phyloP scores from a whole-genome alignment of 2,888 invertebrate genomes.

The Elmis aenea region DNA sequence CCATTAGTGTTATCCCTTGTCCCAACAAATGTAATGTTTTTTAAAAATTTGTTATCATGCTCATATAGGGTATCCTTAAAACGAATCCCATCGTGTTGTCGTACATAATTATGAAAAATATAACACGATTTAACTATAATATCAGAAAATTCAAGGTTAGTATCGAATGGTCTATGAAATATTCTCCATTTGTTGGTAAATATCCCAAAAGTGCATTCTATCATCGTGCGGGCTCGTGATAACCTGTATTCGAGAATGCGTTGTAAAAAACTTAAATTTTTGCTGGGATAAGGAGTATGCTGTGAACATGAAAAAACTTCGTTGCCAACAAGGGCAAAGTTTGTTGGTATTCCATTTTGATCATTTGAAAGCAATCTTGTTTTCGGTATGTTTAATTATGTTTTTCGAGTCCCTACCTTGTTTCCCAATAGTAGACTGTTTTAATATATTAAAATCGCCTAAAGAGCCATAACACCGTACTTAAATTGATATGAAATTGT shows the following conservation, averaged over 20 bases:
- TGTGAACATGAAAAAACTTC: not conserved
- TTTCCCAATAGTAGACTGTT: slow-evolving; percentile 1
- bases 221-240: not conserved
- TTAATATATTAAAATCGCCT: slow-evolving; percentile 3
- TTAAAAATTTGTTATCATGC: not conserved
- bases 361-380: not conserved
- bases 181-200: slow-evolving; percentile 11
- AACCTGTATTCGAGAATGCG: slow-evolving; percentile 2
- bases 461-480: slow-evolving; percentile 1
- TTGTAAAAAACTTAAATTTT: not conserved
- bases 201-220: slow-evolving; percentile 8
- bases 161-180: slow-evolving; percentile 5
- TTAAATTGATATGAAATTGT: slow-evolving; percentile 2
- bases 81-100: slow-evolving; percentile 4
- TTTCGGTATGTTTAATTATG: slow-evolving; percentile 1
- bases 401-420: not conserved
- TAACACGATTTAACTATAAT: slow-evolving; percentile 5
- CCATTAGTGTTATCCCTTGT: slow-evolving; percentile 13
- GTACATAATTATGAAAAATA: slow-evolving; percentile 10
- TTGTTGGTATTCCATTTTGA: slow-evolving; percentile 1
- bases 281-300: not conserved
- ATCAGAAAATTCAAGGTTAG: slow-evolving; percentile 1
- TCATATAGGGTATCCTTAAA: slow-evolving; percentile 6
- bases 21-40: slow-evolving; percentile 1
- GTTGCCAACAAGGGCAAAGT: not conserved